Base-by-base conservation (phyloP, 2,113 vertebrate species). In the Catharus fuscescens region DNA sequence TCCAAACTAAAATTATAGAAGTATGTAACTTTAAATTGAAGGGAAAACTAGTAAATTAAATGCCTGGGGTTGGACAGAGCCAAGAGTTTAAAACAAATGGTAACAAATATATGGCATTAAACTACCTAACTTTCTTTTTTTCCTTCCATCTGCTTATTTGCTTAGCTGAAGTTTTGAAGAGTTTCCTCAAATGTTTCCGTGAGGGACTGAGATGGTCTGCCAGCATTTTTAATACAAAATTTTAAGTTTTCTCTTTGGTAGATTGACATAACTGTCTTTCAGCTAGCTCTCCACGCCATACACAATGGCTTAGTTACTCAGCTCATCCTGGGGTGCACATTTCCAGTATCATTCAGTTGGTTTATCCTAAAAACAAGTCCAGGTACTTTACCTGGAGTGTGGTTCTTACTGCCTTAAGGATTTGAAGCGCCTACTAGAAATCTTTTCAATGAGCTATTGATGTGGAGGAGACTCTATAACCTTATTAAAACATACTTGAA, bases 11-110 rank as follows among this genome's bases (percentile, higher is more conserved):
- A 93, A 96, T 96, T 96, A 92, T 1, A 78, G 91, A 69, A 86
- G 52, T 60, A 89, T 95, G 34, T 85, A 91, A 91, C 76, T 95
- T 91, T 38, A 82, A 96, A 94, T 94, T 93, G 70, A 82, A 87
- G 78, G 42, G 92, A 80, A 87, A 80, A 52, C 38, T 78, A 93
- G 87, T 72, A 90, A 96, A 84, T 83, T 60, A 91, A 88, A 86
- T 65, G 90, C 71, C 72, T 86, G 81, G 38, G 9, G 10, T 78
- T 95, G 91, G 26, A 66, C n/a, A 7, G 69, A 96, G 78, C 64
- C 83, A 76, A 32, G 78, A 81, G 18, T 57, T 88, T 82, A 88
- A 94, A 91, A 81, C 67, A 92, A 84, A 71, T 1, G 5, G 59
- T 87, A 74, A 66, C 32, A 72, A 91, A 86, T 90, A 54, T 18